These are phyloP conservation scores for Pagrus major DNA, from an alignment of 2,113 vertebrate species.

Conservation along the genomic window DNA sequence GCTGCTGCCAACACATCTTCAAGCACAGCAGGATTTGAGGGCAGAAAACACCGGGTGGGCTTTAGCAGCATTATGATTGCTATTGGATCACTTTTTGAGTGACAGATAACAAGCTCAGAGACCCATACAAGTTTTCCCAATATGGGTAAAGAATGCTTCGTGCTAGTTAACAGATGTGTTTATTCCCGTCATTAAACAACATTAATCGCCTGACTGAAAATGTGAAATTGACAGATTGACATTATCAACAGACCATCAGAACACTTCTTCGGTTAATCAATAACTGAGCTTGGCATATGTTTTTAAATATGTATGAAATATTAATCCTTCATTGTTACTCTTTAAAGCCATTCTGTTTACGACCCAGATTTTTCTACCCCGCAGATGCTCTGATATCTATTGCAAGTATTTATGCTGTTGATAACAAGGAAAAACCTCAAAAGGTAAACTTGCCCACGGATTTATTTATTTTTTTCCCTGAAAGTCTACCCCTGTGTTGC, in stretches of 20 bases:
- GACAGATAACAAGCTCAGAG: slow-evolving; percentile 74
- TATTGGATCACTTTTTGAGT: slow-evolving; percentile 75
- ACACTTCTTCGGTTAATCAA: slow-evolving; percentile 33
- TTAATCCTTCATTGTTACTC: slow-evolving; percentile 43
- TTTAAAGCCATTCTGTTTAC: slow-evolving; percentile 32
- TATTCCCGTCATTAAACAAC: slow-evolving; percentile 50
- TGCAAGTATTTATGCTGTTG: slow-evolving; percentile 42
- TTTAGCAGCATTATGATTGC: slow-evolving; percentile 69
- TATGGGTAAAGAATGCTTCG: slow-evolving; percentile 28
- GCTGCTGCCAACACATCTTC: slow-evolving; percentile 68
- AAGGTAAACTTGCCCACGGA: slow-evolving; percentile 39
- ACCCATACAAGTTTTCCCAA: slow-evolving; percentile 50
- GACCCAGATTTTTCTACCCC: slow-evolving; percentile 30
- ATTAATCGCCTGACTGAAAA: slow-evolving; percentile 21
- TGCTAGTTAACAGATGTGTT: slow-evolving; percentile 45
- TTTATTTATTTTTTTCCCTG: slow-evolving; percentile 16
- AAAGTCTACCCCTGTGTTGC: slow-evolving; percentile 30
- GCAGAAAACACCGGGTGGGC: slow-evolving; percentile 71
- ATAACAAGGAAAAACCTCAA: slow-evolving; percentile 40
- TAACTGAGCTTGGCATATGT: slow-evolving; percentile 20
- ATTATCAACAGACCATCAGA: slow-evolving; percentile 21
- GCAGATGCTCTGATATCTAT: slow-evolving; percentile 31
- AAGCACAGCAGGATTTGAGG: slow-evolving; percentile 71
- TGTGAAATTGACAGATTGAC: slow-evolving; percentile 25
- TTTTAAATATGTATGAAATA: slow-evolving; percentile 44